Evolutionary conservation across 2,797 vertebrate species (phyloP).

Genomic region (Chrosomus eos): DNA sequence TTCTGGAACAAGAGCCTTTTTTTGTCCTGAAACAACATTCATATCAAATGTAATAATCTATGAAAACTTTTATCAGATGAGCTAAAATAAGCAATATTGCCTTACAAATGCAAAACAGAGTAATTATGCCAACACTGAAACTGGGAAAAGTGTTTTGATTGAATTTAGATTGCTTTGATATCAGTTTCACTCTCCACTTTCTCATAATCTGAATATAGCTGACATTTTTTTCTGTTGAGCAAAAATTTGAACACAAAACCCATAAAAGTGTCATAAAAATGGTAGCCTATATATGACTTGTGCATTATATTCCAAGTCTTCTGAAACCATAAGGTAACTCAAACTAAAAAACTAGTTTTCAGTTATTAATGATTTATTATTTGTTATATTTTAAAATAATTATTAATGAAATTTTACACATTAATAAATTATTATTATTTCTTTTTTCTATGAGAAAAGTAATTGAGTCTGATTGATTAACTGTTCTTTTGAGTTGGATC

Average conservation of each 20-base stretch:
- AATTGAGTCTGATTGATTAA: neutral
- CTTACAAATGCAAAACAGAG: slow-evolving; percentile 3
- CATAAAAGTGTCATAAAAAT: neutral
- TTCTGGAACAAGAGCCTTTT: neutral
- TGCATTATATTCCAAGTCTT: neutral
- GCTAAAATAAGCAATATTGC: neutral
- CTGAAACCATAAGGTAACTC: neutral
- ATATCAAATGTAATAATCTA: neutral
- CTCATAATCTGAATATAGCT: neutral
- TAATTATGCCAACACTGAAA: neutral
- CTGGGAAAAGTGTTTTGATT: neutral
- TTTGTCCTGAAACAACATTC: neutral
- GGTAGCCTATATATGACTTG: neutral
- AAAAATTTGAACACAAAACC: neutral
- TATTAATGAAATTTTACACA: too few relatives aligned
- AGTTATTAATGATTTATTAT: neutral
- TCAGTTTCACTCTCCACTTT: neutral
- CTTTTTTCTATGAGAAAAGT: neutral
- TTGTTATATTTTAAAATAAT: neutral
- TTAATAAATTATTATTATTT: neutral
- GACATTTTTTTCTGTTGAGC: neutral
- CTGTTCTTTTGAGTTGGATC: neutral
- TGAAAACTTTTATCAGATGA: neutral
- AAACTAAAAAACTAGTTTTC: neutral
- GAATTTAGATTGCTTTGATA: neutral